Conservation (phyloP, 2,888 invertebrate genomes). For the Pyrochroa serraticornis region DNA sequence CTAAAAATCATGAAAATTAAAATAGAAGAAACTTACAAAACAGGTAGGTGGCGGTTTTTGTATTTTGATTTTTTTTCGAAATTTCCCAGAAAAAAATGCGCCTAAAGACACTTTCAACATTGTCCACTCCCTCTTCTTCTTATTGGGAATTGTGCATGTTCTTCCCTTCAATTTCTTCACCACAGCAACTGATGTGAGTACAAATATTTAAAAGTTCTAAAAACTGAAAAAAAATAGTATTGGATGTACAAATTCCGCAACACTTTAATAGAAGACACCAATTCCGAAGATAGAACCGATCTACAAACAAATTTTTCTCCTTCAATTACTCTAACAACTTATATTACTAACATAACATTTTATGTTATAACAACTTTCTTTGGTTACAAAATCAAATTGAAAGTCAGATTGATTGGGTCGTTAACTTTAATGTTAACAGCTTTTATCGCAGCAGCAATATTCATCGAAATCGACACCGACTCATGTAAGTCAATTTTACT, state of each 20-base stretch:
- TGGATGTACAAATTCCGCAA: constrained; percentile 25
- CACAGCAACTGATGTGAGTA: constrained; percentile 18
- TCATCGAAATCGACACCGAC: constrained; percentile 29
- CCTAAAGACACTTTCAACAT: constrained; percentile 8
- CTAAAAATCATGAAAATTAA: too few relatives aligned
- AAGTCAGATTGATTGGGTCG: constrained; percentile 5
- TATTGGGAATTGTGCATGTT: constrained; percentile 9
- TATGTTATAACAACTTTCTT: background rate
- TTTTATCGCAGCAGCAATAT: constrained; percentile 15
- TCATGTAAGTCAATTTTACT: constrained; percentile 19
- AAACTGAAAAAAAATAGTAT: constrained; percentile 5
- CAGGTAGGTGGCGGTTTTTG: too few relatives aligned
- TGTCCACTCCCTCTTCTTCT: constrained; percentile 7
- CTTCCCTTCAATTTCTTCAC: constrained; percentile 11
- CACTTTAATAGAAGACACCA: constrained; percentile 2
- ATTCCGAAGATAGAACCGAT: constrained; percentile 6
- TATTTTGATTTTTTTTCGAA: too few relatives aligned
- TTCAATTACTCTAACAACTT: background rate
- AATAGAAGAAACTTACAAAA: too few relatives aligned
- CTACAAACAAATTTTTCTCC: constrained; percentile 11
- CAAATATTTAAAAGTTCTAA: background rate
- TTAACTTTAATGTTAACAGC: constrained; percentile 1
- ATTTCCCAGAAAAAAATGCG: too few relatives aligned
- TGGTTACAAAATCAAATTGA: background rate
- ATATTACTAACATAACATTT: constrained; percentile 8